These are phyloP conservation scores for Danaus melanippus DNA, from an alignment of 1,140 invertebrate genomes.

Conservation along the genomic window DNA sequence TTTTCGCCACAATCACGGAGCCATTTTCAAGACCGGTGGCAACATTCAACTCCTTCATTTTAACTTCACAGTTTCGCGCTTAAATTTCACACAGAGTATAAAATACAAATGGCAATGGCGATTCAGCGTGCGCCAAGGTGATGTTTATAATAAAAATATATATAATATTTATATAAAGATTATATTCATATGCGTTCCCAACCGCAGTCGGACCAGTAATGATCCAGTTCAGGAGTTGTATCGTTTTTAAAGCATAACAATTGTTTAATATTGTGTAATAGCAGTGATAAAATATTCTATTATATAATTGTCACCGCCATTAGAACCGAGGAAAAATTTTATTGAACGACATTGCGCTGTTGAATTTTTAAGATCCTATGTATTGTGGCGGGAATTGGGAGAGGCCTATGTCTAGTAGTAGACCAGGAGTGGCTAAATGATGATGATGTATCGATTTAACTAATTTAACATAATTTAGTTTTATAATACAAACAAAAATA, in stretches of 20 bases:
- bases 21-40: conserved; percentile 38
- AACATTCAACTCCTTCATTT: conserved; percentile 55
- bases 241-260: conserved; percentile 7
- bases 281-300: conserved; percentile 5
- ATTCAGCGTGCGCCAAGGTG: conserved; percentile 47
- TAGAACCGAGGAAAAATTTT: conserved; percentile 8
- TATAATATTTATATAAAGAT: neutral
- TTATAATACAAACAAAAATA: too few relatives aligned
- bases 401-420: too few relatives aligned
- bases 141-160: conserved; percentile 25
- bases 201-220: conserved; percentile 10
- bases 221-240: neutral
- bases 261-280: conserved; percentile 20
- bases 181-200: conserved; percentile 3
- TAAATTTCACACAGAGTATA: conserved; percentile 49
- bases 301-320: conserved; percentile 8
- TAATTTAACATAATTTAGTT: too few relatives aligned
- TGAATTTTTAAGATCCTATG: too few relatives aligned
- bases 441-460: too few relatives aligned
- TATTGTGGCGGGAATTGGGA: too few relatives aligned
- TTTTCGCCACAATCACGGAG: conserved; percentile 38
- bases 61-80: conserved; percentile 40
- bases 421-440: too few relatives aligned
- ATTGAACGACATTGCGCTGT: too few relatives aligned
- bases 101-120: conserved; percentile 37